Conservation (phyloP, 1,140 invertebrate species). For the Semibalanus balanoides region DNA sequence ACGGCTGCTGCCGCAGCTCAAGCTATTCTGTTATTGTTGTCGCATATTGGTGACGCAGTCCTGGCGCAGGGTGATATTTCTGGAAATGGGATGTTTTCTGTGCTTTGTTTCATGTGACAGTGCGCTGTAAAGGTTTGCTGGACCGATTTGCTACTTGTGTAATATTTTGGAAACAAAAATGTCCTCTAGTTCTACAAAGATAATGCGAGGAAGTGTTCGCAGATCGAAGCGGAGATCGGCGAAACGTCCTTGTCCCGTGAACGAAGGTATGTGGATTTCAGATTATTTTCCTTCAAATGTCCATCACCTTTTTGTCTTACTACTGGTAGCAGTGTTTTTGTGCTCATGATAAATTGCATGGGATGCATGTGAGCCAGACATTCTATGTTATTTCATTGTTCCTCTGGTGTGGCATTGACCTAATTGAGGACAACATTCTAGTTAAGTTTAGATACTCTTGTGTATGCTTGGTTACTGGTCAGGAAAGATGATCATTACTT, state of each 20-base stretch:
- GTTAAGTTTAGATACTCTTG: too few species aligned
- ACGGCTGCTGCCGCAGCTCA: background rate
- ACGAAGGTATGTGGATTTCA: too few species aligned
- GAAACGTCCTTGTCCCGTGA: background rate
- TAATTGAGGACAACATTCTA: too few species aligned
- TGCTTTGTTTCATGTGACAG: background rate
- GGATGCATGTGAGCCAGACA: too few species aligned
- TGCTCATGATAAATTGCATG: too few species aligned
- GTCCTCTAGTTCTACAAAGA: background rate
- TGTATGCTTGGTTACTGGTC: too few species aligned
- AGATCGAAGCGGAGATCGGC: background rate
- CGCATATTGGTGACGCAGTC: background rate
- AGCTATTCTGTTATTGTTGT: background rate
- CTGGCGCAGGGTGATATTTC: background rate
- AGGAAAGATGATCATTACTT: too few species aligned
- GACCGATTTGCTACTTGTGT: background rate
- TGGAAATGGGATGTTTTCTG: background rate
- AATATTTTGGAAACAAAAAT: background rate
- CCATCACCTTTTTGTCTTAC: too few species aligned
- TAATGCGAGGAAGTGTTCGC: background rate
- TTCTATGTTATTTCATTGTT: too few species aligned
- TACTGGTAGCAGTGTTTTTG: too few species aligned
- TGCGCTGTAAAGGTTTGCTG: background rate
- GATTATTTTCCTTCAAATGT: too few species aligned
- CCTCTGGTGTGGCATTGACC: too few species aligned